Conservation (phyloP, 2,888 invertebrate species). For the Callinectes sapidus region DNA sequence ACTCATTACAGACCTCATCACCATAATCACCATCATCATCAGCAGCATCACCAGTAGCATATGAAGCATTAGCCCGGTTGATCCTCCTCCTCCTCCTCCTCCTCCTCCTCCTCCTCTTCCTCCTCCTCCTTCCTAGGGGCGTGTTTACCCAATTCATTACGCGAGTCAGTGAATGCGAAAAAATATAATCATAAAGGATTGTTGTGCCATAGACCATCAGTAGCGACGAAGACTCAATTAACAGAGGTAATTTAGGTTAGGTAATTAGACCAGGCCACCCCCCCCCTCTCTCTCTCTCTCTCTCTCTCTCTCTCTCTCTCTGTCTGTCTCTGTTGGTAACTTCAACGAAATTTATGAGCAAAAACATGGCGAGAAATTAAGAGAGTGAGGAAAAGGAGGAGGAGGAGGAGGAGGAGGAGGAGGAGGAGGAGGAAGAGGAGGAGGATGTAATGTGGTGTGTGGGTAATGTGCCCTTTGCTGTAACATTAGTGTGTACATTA, state of each 20-base stretch:
- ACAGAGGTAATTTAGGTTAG: background rate
- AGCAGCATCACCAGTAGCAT: background rate
- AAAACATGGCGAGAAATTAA: constrained; percentile 23
- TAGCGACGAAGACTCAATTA: constrained; percentile 10
- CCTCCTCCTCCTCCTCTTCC: background rate
- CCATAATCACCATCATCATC: background rate
- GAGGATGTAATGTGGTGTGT: constrained; percentile 32
- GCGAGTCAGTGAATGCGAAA: constrained; percentile 56
- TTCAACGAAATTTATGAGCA: background rate
- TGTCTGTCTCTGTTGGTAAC: background rate
- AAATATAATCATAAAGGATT: constrained; percentile 32
- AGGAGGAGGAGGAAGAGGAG: constrained; percentile 24
- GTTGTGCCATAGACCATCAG: constrained; percentile 51
- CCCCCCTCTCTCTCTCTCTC: constrained; percentile 8
- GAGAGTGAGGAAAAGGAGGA: constrained; percentile 2
- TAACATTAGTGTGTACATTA: background rate
- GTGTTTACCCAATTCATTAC: constrained; percentile 49
- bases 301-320: background rate
- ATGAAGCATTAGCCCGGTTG: background rate
- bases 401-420: constrained; percentile 23
- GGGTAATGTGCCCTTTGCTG: background rate
- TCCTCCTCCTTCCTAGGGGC: background rate
- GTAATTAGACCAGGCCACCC: constrained; percentile 6
- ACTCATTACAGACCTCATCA: background rate
- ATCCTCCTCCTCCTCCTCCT: constrained; percentile 32